Evolutionary conservation across 2,888 invertebrate species (phyloP), one percentile per base, ranked within the genome.

Genomic region (Lasioglossum marginatum): DNA sequence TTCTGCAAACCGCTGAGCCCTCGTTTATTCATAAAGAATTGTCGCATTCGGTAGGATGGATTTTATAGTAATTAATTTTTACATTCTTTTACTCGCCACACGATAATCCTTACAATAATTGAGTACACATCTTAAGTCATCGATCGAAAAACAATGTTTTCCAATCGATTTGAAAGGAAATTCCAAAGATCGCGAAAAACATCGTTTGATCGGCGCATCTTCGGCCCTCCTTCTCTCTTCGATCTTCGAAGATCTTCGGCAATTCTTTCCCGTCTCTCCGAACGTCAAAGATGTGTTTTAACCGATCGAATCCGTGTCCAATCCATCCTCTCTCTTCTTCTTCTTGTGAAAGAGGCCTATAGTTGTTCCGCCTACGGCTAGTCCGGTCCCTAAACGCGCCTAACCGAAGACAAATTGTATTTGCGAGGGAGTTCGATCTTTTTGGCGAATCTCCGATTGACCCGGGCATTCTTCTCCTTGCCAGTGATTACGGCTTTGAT

Each of bases 381-480:
- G 19, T 27, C 12, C 34, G 57, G 66, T n/a, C 72, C 52, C 73
- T 45, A 45, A 79, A 76, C 79, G 57, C 68, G 66, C 57, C 77
- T 37, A 19, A 34, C 37, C 40, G 48, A 60, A 45, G 79, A 85
- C 85, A 84, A 85, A 86, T 77, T 63, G 43, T 40, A 68, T 75
- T 63, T 78, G 74, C 78, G 27, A 57, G 78, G 12, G 19, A 31
- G 10, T 71, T 76, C 85, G 71, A 85, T 81, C 81, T 85, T 77
- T 74, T 77, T 81, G 43, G 12, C 68, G n/a, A 79, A 75, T 82
- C 85, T 87, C 14, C 81, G 87, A 89, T 86, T 75, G 75, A 73
- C 63, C 45, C 34, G 43, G 57, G 57, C 68, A 80, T 81, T 81
- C 77, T 71, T 85, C 71, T 78, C 87, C 48, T 57, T 63, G 27